phyloP scores from a whole-genome alignment of 1,140 invertebrate genomes.

The Aphaenogaster floridana region DNA sequence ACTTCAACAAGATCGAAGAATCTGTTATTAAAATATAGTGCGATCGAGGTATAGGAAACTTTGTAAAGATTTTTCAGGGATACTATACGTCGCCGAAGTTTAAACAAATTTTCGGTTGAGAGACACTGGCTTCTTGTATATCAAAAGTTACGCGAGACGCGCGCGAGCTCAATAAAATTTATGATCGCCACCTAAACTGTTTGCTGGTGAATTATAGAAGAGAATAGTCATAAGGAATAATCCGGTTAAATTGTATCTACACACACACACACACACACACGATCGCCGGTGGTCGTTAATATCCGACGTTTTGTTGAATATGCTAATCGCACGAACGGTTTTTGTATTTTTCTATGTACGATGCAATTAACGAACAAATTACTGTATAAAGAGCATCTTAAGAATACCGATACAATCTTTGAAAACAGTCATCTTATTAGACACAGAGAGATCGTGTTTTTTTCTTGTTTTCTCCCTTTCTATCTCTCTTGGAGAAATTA shows the following conservation, averaged over 20 bases:
- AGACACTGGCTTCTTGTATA: constrained; percentile 30
- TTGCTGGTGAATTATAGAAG: constrained; percentile 26
- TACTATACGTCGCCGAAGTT: neutral
- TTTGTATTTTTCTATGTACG: neutral
- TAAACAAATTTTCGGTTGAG: neutral
- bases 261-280: neutral
- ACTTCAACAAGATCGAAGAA: too few relatives aligned
- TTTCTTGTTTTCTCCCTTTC: neutral
- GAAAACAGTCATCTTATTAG: neutral
- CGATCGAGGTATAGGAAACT: neutral
- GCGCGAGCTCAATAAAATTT: constrained; percentile 41
- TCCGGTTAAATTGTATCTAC: constrained; percentile 50
- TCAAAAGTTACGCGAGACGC: constrained; percentile 5
- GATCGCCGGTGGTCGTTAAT: constrained; percentile 23
- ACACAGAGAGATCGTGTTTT: neutral
- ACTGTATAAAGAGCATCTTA: neutral
- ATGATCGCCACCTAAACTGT: constrained; percentile 33
- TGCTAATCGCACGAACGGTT: neutral
- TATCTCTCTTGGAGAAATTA: neutral
- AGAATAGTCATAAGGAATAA: constrained; percentile 51
- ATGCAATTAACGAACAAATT: constrained; percentile 22
- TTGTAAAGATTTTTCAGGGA: neutral
- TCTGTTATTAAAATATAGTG: neutral
- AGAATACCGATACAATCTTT: neutral
- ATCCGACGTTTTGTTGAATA: constrained; percentile 25